Evolutionary conservation across 2,113 vertebrate genomes (phyloP), one percentile per base, ranked within the genome.

Genomic region (Meriones unguiculatus): DNA sequence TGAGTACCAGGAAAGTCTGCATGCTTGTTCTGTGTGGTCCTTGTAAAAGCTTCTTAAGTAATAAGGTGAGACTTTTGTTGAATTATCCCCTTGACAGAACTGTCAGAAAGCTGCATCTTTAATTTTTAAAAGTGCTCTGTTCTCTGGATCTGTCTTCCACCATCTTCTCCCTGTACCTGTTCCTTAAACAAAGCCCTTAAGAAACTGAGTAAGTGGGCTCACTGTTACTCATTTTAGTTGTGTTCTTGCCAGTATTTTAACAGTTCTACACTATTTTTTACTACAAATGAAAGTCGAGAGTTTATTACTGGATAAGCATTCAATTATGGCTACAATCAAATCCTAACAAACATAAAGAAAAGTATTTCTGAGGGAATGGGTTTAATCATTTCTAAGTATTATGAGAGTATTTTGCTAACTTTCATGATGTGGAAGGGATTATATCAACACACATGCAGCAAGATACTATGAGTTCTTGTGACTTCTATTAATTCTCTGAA

Each of bases 211-310:
- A 46, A 5, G 1, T 3, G 0, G 22, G 62, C 3, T n/a, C 22
- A 32, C 57, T 67, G 22, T 10, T 25, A 6, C 20, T 46, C 57
- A 18, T 67, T 70, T 35, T 12, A 62, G 1, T 85, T 84, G 5
- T 94, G 95, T 72, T 90, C 67, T 84, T 92, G 12, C 90, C 41
- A 67, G 5, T 76, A 15, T 90, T 96, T 81, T 95, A 95, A 86
- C 18, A 95, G 38, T 12, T 93, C 5, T 89, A 14, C 50, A 25
- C 73, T 87, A 10, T 32, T 94, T 95, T 95, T 94, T 35, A 77
- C 93, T 91, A 84, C 9, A 92, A 90, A 88, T 78, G 94, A 77
- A 72, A 35, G 94, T 89, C 59, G 7, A 90, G 24, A 91, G 41
- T 94, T 94, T 92, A 20, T 90, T 85, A 54, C 17, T 50, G 14